Conservation (phyloP, 92 coral and sea anemone genomes). For the Zoanthus sociatus region DNA sequence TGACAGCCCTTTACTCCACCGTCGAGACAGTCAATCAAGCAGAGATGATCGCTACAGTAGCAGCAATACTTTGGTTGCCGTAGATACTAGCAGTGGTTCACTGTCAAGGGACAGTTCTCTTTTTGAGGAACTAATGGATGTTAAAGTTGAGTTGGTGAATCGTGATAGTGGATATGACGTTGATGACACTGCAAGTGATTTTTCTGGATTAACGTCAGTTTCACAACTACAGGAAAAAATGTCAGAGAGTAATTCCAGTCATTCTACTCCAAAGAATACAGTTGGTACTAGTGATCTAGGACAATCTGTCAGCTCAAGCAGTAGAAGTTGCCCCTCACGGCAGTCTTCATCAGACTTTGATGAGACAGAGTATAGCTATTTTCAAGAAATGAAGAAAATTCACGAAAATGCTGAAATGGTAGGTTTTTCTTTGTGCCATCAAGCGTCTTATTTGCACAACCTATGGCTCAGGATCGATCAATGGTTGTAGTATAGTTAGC, state of each 20-base stretch:
- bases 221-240: constrained; percentile 46
- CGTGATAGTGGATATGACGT: constrained; percentile 84
- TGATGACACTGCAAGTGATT: constrained; percentile 78
- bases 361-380: constrained; percentile 85
- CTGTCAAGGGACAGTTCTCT: constrained; percentile 47
- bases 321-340: constrained; percentile 37
- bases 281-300: constrained; percentile 71
- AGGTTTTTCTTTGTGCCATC: neutral
- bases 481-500: no score
- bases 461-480: no score
- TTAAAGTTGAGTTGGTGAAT: neutral
- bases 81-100: constrained; percentile 61
- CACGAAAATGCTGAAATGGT: constrained; percentile 71
- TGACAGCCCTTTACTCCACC: constrained; percentile 44
- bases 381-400: constrained; percentile 76
- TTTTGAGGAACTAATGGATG: constrained; percentile 16
- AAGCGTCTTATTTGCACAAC: neutral
- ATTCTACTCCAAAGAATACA: neutral
- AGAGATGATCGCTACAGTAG: constrained; percentile 74
- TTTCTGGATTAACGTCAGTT: constrained; percentile 60
- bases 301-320: constrained; percentile 71
- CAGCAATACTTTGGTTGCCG: constrained; percentile 75
- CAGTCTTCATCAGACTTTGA: constrained; percentile 67
- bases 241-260: neutral
- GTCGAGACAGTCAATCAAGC: constrained; percentile 57